These are phyloP conservation scores for Herpetotheres cachinnans DNA, from an alignment of 2,113 vertebrate species.

Conservation along the genomic window DNA sequence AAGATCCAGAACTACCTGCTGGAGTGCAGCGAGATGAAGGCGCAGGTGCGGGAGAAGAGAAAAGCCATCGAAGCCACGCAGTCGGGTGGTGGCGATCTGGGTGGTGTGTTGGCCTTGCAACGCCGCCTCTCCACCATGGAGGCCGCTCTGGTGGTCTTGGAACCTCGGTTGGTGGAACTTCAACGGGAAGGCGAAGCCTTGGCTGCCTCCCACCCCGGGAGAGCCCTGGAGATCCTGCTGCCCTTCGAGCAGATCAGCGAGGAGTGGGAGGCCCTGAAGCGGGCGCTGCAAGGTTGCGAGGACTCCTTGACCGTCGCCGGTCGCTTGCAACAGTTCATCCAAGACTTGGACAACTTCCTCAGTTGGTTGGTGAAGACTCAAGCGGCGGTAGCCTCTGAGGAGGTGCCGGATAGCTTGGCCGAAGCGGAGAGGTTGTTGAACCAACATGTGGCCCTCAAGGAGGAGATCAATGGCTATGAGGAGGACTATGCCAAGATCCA, in stretches of 20 bases:
- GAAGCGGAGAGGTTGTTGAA: slow-evolving; percentile 86
- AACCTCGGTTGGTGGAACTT: slow-evolving; percentile 86
- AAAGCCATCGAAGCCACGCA: slow-evolving; percentile 86
- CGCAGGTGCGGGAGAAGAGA: slow-evolving; percentile 88
- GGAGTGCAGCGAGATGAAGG: slow-evolving; percentile 88
- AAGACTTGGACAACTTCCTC: slow-evolving; percentile 90
- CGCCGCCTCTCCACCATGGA: slow-evolving; percentile 90
- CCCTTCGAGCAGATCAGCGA: slow-evolving; percentile 86
- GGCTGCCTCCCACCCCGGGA: slow-evolving; percentile 73
- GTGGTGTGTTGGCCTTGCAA: slow-evolving; percentile 83
- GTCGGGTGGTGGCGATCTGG: slow-evolving; percentile 81
- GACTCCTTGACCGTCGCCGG: slow-evolving; percentile 86
- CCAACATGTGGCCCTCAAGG: slow-evolving; percentile 87
- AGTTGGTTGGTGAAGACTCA: slow-evolving; percentile 92
- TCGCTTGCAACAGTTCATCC: slow-evolving; percentile 86
- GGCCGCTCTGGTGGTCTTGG: slow-evolving; percentile 85
- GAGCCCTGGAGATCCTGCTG: slow-evolving; percentile 83
- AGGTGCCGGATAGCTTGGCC: slow-evolving; percentile 79
- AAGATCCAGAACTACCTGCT: slow-evolving; percentile 93
- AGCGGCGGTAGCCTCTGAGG: slow-evolving; percentile 76
- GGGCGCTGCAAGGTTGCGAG: slow-evolving; percentile 85
- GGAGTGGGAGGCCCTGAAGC: slow-evolving; percentile 90
- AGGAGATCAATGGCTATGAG: slow-evolving; percentile 90
- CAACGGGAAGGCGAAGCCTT: slow-evolving; percentile 86
- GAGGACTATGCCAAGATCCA: slow-evolving; percentile 91